Conservation (phyloP, 64 coral and sea anemone genomes). For the Stichodactyla helianthus region DNA sequence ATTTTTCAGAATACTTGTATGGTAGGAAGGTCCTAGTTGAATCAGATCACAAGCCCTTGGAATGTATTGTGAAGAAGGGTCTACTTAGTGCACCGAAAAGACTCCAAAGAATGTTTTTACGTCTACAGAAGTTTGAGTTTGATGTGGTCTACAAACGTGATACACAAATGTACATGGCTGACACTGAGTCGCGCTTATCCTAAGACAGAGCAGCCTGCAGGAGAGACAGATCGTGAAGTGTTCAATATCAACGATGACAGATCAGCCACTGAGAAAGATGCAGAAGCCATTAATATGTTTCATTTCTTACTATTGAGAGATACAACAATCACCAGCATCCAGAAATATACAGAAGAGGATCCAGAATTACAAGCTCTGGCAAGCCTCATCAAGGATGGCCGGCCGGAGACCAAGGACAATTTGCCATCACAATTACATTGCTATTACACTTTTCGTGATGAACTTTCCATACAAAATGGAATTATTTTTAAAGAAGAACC, state of each 20-base stretch:
- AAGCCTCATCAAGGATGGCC: conserved; percentile 33
- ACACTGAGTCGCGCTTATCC: conserved; percentile 31
- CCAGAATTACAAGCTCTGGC: not conserved
- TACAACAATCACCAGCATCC: conserved; percentile 17
- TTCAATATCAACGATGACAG: not conserved
- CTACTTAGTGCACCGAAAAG: conserved; percentile 35
- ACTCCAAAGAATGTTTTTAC: conserved; percentile 36
- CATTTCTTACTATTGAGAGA: not conserved
- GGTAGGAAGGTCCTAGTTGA: conserved; percentile 24
- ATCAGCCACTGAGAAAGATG: conserved; percentile 16
- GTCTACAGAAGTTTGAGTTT: conserved; percentile 9
- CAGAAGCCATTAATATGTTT: conserved; percentile 23
- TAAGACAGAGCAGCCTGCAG: not conserved
- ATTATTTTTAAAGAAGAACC: conserved; percentile 27
- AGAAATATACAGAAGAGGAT: conserved; percentile 5
- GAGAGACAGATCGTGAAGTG: not conserved
- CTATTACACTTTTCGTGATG: conserved; percentile 34
- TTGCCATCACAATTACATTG: not conserved
- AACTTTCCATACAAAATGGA: conserved; percentile 27
- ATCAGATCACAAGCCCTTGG: conserved; percentile 56
- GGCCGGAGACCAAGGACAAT: conserved; percentile 4
- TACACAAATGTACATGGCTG: conserved; percentile 11
- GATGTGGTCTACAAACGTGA: conserved; percentile 19
- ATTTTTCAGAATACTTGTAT: conserved; percentile 34
- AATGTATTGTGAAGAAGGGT: conserved; percentile 48